Percentiles rank a stretch among this genome's conserved stretches.
Conservation (phyloP, 2,888 invertebrate genomes). For the Andrena praecox region DNA sequence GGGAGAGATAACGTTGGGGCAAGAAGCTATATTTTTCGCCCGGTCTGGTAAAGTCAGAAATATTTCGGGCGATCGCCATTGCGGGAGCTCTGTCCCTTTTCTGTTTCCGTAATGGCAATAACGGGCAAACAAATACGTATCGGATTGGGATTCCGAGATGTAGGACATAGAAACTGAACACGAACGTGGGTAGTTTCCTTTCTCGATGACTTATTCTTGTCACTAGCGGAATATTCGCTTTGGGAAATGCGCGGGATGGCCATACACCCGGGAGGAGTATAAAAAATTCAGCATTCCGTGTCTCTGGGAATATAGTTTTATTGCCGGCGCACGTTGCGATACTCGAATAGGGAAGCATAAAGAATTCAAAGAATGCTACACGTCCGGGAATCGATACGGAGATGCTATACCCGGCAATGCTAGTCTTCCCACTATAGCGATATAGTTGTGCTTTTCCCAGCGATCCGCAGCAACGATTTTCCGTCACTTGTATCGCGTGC, state of each 20-base stretch:
- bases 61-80: conserved; percentile 28
- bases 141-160: neutral
- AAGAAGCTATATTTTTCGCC: conserved; percentile 42
- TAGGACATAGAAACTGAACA: too few relatives aligned
- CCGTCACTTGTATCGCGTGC: conserved; percentile 63
- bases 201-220: too few relatives aligned
- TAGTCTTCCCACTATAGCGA: conserved; percentile 13
- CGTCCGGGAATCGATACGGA: conserved; percentile 29
- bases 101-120: neutral
- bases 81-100: neutral
- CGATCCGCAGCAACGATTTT: conserved; percentile 68
- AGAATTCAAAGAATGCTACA: conserved; percentile 8
- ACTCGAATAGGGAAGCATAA: neutral
- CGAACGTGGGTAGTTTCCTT: too few relatives aligned
- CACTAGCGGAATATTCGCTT: neutral
- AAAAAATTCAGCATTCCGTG: neutral
- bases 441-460: conserved; percentile 60
- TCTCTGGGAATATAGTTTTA: neutral
- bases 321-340: neutral
- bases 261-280: neutral
- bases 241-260: neutral
- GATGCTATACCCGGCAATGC: conserved; percentile 27
- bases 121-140: neutral
- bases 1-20: conserved; percentile 57
- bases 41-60: conserved; percentile 10